Base-by-base conservation (phyloP, 2,888 invertebrate species). In the Sialis lutaria region DNA sequence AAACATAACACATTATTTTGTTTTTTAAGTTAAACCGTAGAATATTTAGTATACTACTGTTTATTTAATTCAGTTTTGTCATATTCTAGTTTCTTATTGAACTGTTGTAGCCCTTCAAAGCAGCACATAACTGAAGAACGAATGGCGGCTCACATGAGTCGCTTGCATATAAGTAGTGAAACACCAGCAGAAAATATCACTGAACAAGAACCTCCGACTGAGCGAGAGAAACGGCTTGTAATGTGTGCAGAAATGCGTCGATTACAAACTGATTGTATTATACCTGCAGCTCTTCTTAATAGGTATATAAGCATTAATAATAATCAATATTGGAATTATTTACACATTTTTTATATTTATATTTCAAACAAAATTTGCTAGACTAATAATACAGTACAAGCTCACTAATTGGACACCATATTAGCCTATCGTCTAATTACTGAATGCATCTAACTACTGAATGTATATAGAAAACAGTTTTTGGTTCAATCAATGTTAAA, bases 51-150 rank as follows among this genome's bases (percentile, higher is more conserved):
- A 22, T 22, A 22, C 22, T 22, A 22, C 22, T 22, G 22, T 22
- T 22, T 22, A 22, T 22, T 22, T 22, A 22, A 22, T 22, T 22
- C 4, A 4, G 22, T 22, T 22, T 22, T 22, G 22, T 22, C 22
- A 22, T 22, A 4, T 37, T 37, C 12, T 37, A 22, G 22, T 22
- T 22, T 22, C 2, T 22, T 22, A 22, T 22, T 22, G 22, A 22
- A 22, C 4, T 40, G 13, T 46, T 46, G 7, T 42, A 46, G 46
- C 31, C 46, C 77, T 42, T 59, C 70, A 6, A 88, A 88, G 58
- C 83, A 85, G 59, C 72, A 80, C 39, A 85, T 87, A 52, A 84
- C 85, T 0, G 87, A 87, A 60, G 87, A 87, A 57, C 83, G 81
- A 62, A 87, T 88, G 78, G 80, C 85, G 0, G 84, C 82, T 30